These are phyloP conservation scores for Nymphalis io DNA, from an alignment of 1,140 invertebrate species.

Conservation along the genomic window DNA sequence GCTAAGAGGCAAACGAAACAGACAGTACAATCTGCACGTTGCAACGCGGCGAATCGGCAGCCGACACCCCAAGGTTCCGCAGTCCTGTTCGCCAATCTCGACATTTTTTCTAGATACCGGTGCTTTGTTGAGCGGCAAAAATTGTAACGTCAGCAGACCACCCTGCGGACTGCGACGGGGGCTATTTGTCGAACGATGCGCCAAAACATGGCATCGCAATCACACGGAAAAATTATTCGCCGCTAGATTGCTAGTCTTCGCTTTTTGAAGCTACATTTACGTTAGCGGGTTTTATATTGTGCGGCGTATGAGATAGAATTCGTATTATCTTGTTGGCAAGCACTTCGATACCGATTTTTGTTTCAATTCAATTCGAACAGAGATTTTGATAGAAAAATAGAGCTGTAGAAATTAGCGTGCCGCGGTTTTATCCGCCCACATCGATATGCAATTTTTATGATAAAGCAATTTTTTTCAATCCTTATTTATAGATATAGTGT, in stretches of 20 bases:
- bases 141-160: slow-evolving; percentile 72
- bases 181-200: slow-evolving; percentile 78
- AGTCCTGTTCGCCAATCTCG: slow-evolving; percentile 68
- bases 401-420: slow-evolving; percentile 37
- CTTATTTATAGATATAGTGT: no score
- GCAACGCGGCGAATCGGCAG: slow-evolving; percentile 70
- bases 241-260: slow-evolving; percentile 69
- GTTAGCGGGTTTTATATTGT: slow-evolving; percentile 71
- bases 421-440: slow-evolving; percentile 23
- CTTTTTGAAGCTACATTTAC: slow-evolving; percentile 72
- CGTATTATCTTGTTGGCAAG: slow-evolving; percentile 75
- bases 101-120: slow-evolving; percentile 72
- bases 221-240: slow-evolving; percentile 74
- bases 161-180: slow-evolving; percentile 68
- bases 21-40: slow-evolving; percentile 75
- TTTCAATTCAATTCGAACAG: slow-evolving; percentile 59
- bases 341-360: slow-evolving; percentile 61
- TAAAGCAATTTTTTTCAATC: slow-evolving; percentile 4
- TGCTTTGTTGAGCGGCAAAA: slow-evolving; percentile 50
- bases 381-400: slow-evolving; percentile 48
- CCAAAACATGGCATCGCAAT: slow-evolving; percentile 78
- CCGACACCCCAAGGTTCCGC: slow-evolving; percentile 67
- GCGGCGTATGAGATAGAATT: slow-evolving; percentile 64
- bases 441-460: slow-evolving; percentile 2
- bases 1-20: slow-evolving; percentile 74